Percentiles rank a stretch among this genome's conserved stretches.
These are phyloP conservation scores for Drosophila subsilvestris DNA, from an alignment of 2,888 invertebrate species.

Conservation along the genomic window DNA sequence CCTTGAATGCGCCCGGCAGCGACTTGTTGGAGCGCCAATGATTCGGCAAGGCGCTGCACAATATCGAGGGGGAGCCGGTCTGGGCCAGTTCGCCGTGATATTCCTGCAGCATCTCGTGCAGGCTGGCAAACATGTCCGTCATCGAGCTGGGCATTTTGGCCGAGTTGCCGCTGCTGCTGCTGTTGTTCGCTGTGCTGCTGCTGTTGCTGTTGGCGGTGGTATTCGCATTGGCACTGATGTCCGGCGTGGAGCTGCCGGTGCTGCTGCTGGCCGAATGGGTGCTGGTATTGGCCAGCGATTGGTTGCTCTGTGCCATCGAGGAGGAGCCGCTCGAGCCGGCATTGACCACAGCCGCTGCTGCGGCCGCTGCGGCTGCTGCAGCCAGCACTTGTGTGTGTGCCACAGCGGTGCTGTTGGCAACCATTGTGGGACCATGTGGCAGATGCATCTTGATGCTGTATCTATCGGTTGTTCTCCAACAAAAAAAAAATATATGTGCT, in stretches of 20 bases:
- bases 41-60: slow-evolving; percentile 96
- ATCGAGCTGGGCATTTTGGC: slow-evolving; percentile 86
- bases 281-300: slow-evolving; percentile 51
- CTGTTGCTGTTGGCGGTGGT: slow-evolving; percentile 35
- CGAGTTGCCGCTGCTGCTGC: slow-evolving; percentile 39
- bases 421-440: slow-evolving; percentile 83
- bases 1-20: slow-evolving; percentile 97
- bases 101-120: slow-evolving; percentile 92
- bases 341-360: slow-evolving; percentile 15
- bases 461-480: slow-evolving; percentile 50
- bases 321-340: slow-evolving; percentile 26
- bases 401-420: slow-evolving; percentile 71
- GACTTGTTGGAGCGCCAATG: slow-evolving; percentile 99
- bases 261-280: slow-evolving; percentile 72
- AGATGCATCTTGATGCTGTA: slow-evolving; percentile 77
- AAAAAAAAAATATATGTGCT: slow-evolving; percentile 18
- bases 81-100: slow-evolving; percentile 96
- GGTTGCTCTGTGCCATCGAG: slow-evolving; percentile 7
- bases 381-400: slow-evolving; percentile 72
- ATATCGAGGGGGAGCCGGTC: slow-evolving; percentile 97
- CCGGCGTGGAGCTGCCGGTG: slow-evolving; percentile 64
- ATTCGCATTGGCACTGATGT: slow-evolving; percentile 37
- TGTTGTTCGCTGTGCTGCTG: slow-evolving; percentile 30
- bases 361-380: slow-evolving; percentile 57
- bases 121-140: slow-evolving; percentile 90